Evolutionary conservation across 2,113 vertebrate species (phyloP).

Genomic region (Leucosticte australis): DNA sequence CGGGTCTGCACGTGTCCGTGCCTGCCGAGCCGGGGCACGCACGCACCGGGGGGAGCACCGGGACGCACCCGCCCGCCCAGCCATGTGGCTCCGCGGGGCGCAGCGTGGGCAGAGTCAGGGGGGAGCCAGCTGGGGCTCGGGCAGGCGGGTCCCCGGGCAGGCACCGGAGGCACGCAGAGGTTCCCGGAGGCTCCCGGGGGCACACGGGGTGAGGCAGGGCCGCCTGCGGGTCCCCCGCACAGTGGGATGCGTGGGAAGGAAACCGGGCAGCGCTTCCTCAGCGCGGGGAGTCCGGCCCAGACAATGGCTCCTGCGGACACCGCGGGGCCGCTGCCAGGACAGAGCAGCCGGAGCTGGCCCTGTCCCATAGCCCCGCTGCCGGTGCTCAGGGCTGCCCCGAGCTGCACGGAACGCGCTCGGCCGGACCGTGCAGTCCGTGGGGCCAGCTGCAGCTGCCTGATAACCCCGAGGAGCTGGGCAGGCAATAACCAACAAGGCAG

Average conservation of each 20-base stretch:
- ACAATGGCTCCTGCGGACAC: background rate
- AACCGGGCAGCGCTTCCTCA: background rate
- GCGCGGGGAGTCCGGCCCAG: background rate
- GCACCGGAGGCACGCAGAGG: background rate
- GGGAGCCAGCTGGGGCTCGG: background rate
- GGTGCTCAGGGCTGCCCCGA: no score
- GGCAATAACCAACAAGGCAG: background rate
- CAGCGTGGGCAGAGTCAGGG: background rate
- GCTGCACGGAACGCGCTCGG: no score
- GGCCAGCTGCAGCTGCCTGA: no score
- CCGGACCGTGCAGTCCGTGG: background rate
- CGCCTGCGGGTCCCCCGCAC: background rate
- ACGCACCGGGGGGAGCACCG: background rate
- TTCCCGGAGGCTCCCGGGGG: background rate
- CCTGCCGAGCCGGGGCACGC: background rate
- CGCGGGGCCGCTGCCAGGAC: background rate
- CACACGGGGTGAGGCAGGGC: background rate
- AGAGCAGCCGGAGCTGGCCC: accelerated
- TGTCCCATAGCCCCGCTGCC: background rate
- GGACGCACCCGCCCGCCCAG: background rate
- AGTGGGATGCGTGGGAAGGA: background rate
- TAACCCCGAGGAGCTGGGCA: background rate
- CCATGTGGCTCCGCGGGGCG: background rate
- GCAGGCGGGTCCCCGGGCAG: background rate
- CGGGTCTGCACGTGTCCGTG: background rate